These are phyloP conservation scores for Lucifuga dentata DNA, from an alignment of 2,113 vertebrate species.

Conservation along the genomic window DNA sequence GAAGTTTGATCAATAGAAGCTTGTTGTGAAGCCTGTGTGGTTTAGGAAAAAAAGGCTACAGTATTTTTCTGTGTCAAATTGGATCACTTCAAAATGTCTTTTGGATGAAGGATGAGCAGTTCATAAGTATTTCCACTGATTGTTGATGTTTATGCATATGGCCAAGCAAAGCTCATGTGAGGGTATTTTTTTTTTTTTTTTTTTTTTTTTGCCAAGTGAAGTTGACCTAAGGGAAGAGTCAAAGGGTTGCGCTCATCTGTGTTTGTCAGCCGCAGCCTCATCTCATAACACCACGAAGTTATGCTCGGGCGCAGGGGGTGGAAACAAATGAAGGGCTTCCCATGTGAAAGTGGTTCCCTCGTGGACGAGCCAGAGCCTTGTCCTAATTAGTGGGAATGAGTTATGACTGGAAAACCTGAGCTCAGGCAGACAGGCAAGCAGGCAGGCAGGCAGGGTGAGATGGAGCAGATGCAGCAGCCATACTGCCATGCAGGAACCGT, in stretches of 20 bases:
- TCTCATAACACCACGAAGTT: conserved; percentile 26
- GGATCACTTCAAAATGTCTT: conserved; percentile 30
- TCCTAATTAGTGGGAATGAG: conserved; percentile 63
- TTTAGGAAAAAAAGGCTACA: conserved; percentile 46
- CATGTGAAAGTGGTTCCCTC: conserved; percentile 69
- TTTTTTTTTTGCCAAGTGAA: conserved; percentile 18
- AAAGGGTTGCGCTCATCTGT: conserved; percentile 31
- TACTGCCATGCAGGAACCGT: conserved; percentile 6
- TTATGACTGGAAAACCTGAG: conserved; percentile 75
- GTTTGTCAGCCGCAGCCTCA: conserved; percentile 27
- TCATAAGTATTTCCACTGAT: conserved; percentile 54
- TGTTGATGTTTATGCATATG: conserved; percentile 54
- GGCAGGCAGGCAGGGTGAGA: conserved; percentile 43
- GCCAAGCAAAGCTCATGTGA: no score
- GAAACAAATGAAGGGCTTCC: conserved; percentile 56
- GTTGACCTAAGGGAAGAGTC: conserved; percentile 54
- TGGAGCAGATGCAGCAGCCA: conserved; percentile 39
- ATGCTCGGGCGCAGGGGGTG: conserved; percentile 35
- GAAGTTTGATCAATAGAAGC: conserved; percentile 52
- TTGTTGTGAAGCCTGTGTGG: conserved; percentile 44
- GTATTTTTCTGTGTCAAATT: conserved; percentile 42
- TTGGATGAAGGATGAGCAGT: conserved; percentile 50
- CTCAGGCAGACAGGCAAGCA: conserved; percentile 49
- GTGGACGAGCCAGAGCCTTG: conserved; percentile 31
- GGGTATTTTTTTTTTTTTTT: no score